Evolutionary conservation across 2,888 invertebrate genomes (phyloP).

Genomic region (Ptychoptera albimana): DNA sequence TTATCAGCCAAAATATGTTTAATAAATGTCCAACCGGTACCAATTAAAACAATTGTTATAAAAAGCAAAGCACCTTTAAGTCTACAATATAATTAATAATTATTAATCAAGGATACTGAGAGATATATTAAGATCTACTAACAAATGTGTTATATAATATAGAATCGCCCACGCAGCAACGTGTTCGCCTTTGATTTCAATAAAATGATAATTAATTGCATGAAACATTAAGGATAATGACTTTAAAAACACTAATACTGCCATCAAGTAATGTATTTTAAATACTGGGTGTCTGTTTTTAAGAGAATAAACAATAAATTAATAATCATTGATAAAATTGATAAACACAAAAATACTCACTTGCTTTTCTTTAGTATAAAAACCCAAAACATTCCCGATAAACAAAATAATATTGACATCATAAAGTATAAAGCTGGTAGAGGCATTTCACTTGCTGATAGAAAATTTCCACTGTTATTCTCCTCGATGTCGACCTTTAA

Average conservation of each 20-base stretch:
- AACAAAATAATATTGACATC: conserved; percentile 77
- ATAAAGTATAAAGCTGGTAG: conserved; percentile 82
- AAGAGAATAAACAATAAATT: conserved; percentile 3
- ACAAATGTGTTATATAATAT: conserved; percentile 95
- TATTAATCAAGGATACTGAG: conserved; percentile 1
- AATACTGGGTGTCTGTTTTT: conserved; percentile 60
- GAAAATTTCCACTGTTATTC: conserved; percentile 66
- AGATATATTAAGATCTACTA: conserved; percentile 28
- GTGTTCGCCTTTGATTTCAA: conserved; percentile 82
- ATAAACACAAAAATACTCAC: conserved; percentile 23
- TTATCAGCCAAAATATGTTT: conserved; percentile 92
- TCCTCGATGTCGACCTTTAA: conserved; percentile 72
- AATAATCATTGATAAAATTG: conserved; percentile 2
- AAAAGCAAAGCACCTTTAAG: conserved; percentile 86
- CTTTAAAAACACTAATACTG: conserved; percentile 80
- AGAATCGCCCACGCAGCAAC: conserved; percentile 96
- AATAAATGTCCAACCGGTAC: conserved; percentile 98
- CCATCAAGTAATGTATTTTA: conserved; percentile 95
- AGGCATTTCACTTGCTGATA: conserved; percentile 95
- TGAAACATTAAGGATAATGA: conserved; percentile 87
- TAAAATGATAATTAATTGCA: conserved; percentile 87
- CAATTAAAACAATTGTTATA: conserved; percentile 89
- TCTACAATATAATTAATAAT: conserved; percentile 29
- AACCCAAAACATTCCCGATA: conserved; percentile 86
- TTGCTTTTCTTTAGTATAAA: conserved; percentile 67